Evolutionary conservation across 1,140 invertebrate species (phyloP), one percentile per base, ranked within the genome.

Genomic region (Pristionchus pacificus): DNA sequence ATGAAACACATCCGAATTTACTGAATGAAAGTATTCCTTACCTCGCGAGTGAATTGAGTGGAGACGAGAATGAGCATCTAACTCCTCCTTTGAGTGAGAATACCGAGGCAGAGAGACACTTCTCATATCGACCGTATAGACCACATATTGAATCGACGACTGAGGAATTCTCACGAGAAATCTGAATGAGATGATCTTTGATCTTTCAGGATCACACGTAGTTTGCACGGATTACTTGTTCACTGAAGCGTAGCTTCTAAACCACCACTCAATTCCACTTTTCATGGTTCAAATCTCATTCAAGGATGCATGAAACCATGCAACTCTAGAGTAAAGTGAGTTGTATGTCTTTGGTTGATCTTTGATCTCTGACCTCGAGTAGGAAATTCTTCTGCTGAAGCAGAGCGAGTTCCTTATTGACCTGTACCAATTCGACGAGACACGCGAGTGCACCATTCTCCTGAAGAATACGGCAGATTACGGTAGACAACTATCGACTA

Each of bases 31-130:
- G n/a, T n/a, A n/a, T n/a, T n/a, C n/a, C n/a, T n/a, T n/a, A 27
- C 78, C 77, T 71, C 10, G 80, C 81, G 24, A 82, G 71, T 25
- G 80, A 75, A 64, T 82, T 82, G 27, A 82, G 68, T 32, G 80
- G 80, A 10, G 80, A 83, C 59, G 82, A 82, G 49, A 83, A 83
- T n/a, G 80, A 65, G 65, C 80, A 82, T 62, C 81, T 38, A 15
- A 49, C 24, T 6, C 74, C 67, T 13, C 67, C 57, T 29, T 49
- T 72, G 61, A 70, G 55, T 10, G 59, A n/a, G 58, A 82, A 82
- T 49, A 82, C 81, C 63, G 63, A 77, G 1, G 76, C 62, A 25
- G 70, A 30, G 6, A 82, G 70, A 65, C 80, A 82, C 27, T 75
- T 69, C 59, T 82, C 80, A 63, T 82, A 82, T 19, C 72, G 64